These are phyloP conservation scores for Catamblyrhynchus diadema DNA, from an alignment of 2,797 vertebrate species.

Conservation along the genomic window DNA sequence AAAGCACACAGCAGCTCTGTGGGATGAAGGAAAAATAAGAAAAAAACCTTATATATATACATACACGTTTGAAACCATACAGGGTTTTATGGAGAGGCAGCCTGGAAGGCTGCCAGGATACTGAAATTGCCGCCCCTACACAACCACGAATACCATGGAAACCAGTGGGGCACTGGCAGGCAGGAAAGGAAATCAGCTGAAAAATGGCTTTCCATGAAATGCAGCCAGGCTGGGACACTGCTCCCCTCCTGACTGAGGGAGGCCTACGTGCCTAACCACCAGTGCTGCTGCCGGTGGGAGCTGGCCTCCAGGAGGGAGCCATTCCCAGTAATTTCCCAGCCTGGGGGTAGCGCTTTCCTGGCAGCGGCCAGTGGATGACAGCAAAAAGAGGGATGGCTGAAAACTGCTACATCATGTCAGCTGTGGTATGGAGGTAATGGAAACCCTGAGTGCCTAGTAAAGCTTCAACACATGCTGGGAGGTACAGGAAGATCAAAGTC, in stretches of 20 bases:
- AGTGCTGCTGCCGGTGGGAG: neutral
- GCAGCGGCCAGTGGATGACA: neutral
- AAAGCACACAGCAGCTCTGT: conserved; percentile 34
- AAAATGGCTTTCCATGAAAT: neutral
- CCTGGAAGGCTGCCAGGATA: conserved; percentile 40
- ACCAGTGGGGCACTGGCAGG: conserved; percentile 7
- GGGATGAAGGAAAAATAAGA: conserved; percentile 16
- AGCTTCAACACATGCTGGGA: neutral
- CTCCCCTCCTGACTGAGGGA: neutral
- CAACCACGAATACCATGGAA: conserved; percentile 52
- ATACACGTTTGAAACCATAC: neutral
- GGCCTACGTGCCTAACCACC: neutral
- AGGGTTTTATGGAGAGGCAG: conserved; percentile 23
- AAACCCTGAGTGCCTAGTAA: neutral
- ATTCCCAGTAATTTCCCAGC: neutral
- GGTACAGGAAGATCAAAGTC: conserved; percentile 26
- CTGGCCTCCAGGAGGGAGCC: neutral
- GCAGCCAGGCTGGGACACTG: neutral
- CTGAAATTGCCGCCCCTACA: conserved; percentile 38
- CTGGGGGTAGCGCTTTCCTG: neutral
- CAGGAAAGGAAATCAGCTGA: conserved; percentile 14
- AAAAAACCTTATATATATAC: neutral
- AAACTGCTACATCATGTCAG: neutral
- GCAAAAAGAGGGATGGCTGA: neutral
- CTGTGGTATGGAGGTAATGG: neutral